Base-by-base conservation (phyloP, 2,113 vertebrate species). In the Burhinus bistriatus region DNA sequence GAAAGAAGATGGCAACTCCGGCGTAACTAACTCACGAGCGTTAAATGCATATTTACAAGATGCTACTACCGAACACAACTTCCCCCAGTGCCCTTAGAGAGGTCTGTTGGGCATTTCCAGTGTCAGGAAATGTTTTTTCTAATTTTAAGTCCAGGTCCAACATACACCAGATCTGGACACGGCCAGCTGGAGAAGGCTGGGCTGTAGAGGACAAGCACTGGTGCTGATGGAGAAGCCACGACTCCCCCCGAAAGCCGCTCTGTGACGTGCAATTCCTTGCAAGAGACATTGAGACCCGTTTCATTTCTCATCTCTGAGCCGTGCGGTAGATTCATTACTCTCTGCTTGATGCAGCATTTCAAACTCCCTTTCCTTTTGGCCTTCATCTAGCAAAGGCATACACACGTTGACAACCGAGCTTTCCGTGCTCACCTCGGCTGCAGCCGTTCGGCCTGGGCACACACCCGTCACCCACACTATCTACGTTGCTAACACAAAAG, bases 21-120 rank as follows among this genome's bases (percentile, higher is more conserved):
- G 36, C 0, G 0, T 18, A 30, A 40, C 27, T 7, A 36, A 22
- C 26, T 70, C n/a, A 0, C 1, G 0, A 25, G 21, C 0, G 29
- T 1, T 7, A 58, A 23, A 2, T 2, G 29, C 47, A 3, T 15
- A 1, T 30, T 27, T 1, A 18, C 4, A 15, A 14, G 61, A 22
- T 3, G n/a, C 14, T 11, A 1, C 15, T 27, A 9, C 27, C 45
- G 40, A 6, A 22, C 29, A 5, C 5, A 36, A 45, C 59, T 12
- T 5, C 49, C 12, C 21, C 29, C 57, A 4, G 2, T 5, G 44
- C 49, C 58, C 70, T 25, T 2, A 8, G 15, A 44, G 20, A 25
- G 19, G 5, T 4, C 15, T 25, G 0, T 0, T 0, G 36, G 49
- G 30, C 55, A 30, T 14, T 57, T 71, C 71, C n/a, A 64, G 42